Base-by-base conservation (phyloP, 2,888 invertebrate genomes). In the Mantis religiosa region DNA sequence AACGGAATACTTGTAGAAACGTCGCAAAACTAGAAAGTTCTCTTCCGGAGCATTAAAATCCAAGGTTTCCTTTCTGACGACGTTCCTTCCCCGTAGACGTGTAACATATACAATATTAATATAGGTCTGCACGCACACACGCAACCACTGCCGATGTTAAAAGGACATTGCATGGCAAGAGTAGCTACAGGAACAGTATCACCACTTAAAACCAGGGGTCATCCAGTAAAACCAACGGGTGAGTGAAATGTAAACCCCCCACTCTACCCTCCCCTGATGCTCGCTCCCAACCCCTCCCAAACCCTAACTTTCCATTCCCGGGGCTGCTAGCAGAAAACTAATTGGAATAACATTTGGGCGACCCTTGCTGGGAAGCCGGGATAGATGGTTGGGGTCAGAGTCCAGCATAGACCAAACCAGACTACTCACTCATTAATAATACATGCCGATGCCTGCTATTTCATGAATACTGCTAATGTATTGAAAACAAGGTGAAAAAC, bases 401-500 rank as follows among this genome's bases (percentile, higher is more conserved):
- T 54, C 86, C 86, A 81, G 86, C 71, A 71, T 71, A 71, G 54
- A 71, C 54, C 54, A 71, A 82, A 82, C 87, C 87, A 87, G 34
- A 84, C 84, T 84, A 83, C 88, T 30, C 34, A 27, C 88, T 88
- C 88, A 88, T 88, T 88, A 88, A 88, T 88, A 88, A 88, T 88
- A 84, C 88, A 88, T 88, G 88, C 85, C 84, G 30, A 82, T 87
- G 87, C 87, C 85, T 85, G 85, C 85, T 85, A 85, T 85, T 47
- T 82, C 87, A 88, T 88, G 88, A 88, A 88, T 85, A 85, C 88
- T 88, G 85, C 82, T 89, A 89, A 89, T 89, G 89, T 89, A 89
- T 89, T 87, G 89, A 89, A 89, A 89, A 89, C 89, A 89, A 84
- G 89, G 81, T 87, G 89, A 86, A 89, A 89, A 89, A 89, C 89